Evolutionary conservation across 2,113 vertebrate genomes (phyloP).

Genomic region (Trichomycterus rosablanca): DNA sequence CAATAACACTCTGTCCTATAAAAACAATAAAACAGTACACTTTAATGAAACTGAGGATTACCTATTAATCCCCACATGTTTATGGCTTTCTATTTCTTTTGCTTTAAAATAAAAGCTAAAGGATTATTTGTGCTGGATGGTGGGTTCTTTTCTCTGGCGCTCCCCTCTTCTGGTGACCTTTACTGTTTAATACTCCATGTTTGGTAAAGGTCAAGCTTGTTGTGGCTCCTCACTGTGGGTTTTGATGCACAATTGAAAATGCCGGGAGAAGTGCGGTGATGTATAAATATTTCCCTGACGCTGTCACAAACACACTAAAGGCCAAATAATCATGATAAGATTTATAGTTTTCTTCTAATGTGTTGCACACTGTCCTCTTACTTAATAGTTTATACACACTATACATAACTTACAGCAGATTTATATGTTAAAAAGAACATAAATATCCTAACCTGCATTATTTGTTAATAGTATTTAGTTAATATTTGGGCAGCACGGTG

Average conservation of each 20-base stretch:
- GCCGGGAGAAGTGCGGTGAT: constrained; percentile 46
- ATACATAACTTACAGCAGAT: too few species aligned
- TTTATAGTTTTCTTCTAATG: constrained; percentile 44
- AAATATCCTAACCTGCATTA: too few species aligned
- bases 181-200: constrained; percentile 68
- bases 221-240: constrained; percentile 64
- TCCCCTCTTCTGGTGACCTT: constrained; percentile 64
- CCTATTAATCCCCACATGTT: constrained; percentile 25
- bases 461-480: too few species aligned
- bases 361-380: too few species aligned
- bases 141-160: constrained; percentile 48
- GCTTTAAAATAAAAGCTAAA: constrained; percentile 20
- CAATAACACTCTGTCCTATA: constrained; percentile 3
- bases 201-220: constrained; percentile 71
- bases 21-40: not conserved
- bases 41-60: constrained; percentile 18
- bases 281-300: constrained; percentile 60
- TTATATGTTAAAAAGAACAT: too few species aligned
- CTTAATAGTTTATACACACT: not conserved
- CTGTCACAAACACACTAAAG: constrained; percentile 61
- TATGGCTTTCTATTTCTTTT: not conserved
- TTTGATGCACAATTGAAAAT: constrained; percentile 66
- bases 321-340: constrained; percentile 53
- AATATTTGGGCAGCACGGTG: too few species aligned
- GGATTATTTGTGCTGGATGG: constrained; percentile 19